Evolutionary conservation across 2,888 invertebrate species (phyloP), one percentile per base, ranked within the genome.

Genomic region (Volucella bombylans): DNA sequence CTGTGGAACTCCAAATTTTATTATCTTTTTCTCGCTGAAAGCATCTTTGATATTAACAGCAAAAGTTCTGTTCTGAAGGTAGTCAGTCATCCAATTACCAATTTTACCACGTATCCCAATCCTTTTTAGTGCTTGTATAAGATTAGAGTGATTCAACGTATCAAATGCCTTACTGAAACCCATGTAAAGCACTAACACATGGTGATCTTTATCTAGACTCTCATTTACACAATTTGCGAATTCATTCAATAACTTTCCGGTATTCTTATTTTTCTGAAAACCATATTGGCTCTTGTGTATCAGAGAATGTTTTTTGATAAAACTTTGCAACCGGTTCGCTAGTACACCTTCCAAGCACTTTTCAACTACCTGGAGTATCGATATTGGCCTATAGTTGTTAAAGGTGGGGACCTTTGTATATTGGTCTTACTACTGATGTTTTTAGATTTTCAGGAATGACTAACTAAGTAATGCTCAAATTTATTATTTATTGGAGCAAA

Each of bases 131-230:
- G 50, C 31, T 61, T 49, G n/a, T 12, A 49, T 1, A 43, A 38
- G 43, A 1, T 64, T 31, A 4, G 47, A n/a, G 49, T 49, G 64
- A 15, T 64, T 64, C 47, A 64, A 14, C 14, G 49, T 64, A 49
- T 64, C 49, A 14, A 72, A 62, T 43, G 72, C 52, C 10, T 72
- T 72, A 45, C 71, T 52, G 12, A 72, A 72, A 31, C 61, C 71
- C 50, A 61, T 52, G 4, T 52, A 71, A 6, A 61, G 2, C 12
- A 72, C 61, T 12, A 61, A 14, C 10, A 61, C 71, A 31, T 45
- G 50, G 18, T 71, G 41, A n/a, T n/a, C 10, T 50, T 57, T 61
- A 39, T 71, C 41, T 39, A 41, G 41, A 18, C 43, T 18, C 12
- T 54, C 23, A 43, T 64, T 55, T 11, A 68, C n/a, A 15, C 15